Evolutionary conservation across 2,888 invertebrate species (phyloP), one percentile per base, ranked within the genome.

Genomic region (Pinctada fucata): DNA sequence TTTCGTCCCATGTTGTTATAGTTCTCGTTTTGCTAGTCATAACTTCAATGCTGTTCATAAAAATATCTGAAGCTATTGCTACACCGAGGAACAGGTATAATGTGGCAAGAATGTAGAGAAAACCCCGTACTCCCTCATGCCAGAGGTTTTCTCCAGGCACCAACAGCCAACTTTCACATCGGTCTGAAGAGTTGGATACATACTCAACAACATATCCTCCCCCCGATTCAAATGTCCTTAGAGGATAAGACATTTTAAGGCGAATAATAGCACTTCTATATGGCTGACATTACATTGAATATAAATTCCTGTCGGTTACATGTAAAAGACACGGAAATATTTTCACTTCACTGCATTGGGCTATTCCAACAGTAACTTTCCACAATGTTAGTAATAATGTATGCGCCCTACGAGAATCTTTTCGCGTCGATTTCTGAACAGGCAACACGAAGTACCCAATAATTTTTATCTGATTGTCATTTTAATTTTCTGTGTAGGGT

Each of bases 31-130:
- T 90, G 73, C 90, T 89, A 3, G 91, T 91, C 82, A 91, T 88
- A 10, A 87, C 87, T 81, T 91, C 91, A 64, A 91, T 91, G 75
- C 89, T 87, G 81, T 88, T 87, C 91, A 91, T 91, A 82, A 91
- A 91, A 50, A 90, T 84, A 77, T 91, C 91, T 10, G 90, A 90
- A 72, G 88, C 89, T 68, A 91, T 90, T 48, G 91, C 91, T 65
- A 91, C 88, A 16, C 91, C 91, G 49, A 91, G 73, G 82, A 91
- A 91, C 64, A 90, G 81, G 79, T 91, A 91, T 5, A 85, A 48
- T 86, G 91, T 86, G 6, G 89, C 89, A 4, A 90, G 4, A 6
- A 90, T 79, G 81, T 91, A 91, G 4, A 91, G 84, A 67, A 86
- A 74, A 10, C 88, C 90, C 5, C 91, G 82, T 2, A 90, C 66